Evolutionary conservation across 2,797 vertebrate genomes (phyloP).

Genomic region (Hoplostethus mediterraneus): DNA sequence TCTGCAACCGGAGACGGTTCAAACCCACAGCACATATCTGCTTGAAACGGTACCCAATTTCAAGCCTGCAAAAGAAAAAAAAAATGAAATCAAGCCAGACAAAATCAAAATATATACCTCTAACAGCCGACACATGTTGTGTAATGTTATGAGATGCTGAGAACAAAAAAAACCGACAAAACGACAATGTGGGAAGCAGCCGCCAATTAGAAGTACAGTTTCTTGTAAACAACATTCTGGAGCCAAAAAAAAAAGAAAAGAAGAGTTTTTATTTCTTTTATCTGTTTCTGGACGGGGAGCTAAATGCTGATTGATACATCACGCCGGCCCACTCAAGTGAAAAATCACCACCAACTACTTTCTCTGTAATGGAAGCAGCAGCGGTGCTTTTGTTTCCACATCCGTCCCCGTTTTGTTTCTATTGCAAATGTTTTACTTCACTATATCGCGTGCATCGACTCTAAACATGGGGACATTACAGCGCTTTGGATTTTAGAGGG

Average conservation of each 20-base stretch:
- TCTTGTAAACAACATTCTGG: conserved; percentile 20
- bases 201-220: conserved; percentile 42
- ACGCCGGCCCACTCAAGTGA: conserved; percentile 34
- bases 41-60: conserved; percentile 58
- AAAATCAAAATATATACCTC: conserved; percentile 37
- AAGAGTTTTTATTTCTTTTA: conserved; percentile 9
- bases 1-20: conserved; percentile 49
- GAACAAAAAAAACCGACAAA: conserved; percentile 31
- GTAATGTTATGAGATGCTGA: conserved; percentile 26
- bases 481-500: conserved; percentile 30
- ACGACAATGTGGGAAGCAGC: conserved; percentile 18
- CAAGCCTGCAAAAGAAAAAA: conserved; percentile 46
- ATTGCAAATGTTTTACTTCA: conserved; percentile 21
- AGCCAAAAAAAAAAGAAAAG: conserved; percentile 2
- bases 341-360: conserved; percentile 41
- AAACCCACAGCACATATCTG: conserved; percentile 37
- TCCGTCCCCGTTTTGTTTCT: not conserved
- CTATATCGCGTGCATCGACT: conserved; percentile 54
- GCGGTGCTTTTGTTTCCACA: conserved; percentile 20
- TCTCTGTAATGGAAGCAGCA: conserved; percentile 17
- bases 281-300: conserved; percentile 16
- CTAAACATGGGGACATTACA: conserved; percentile 24
- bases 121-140: conserved; percentile 45
- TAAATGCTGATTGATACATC: conserved; percentile 57
- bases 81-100: conserved; percentile 52